A percentile compares a stretch with the other conserved stretches of the same genome.
phyloP scores from a whole-genome alignment of 2,797 vertebrate genomes.

The Scolopax bukidnonensis region DNA sequence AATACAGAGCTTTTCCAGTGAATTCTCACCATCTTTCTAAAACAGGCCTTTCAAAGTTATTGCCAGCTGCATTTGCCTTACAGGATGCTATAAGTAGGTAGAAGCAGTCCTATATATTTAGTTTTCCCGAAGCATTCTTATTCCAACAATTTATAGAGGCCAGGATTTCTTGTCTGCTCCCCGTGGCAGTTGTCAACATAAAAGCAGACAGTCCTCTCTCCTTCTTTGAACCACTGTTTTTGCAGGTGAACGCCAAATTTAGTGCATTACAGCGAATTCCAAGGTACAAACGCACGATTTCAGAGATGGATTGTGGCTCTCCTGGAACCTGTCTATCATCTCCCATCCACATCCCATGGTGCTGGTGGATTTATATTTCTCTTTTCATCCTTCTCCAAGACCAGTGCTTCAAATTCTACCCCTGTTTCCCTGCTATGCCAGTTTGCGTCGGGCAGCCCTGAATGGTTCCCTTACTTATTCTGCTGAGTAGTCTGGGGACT shows the following conservation, averaged over 20 bases:
- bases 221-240: neutral
- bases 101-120: neutral
- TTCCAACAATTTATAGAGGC: neutral
- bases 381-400: neutral
- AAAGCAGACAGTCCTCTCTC: neutral
- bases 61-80: neutral
- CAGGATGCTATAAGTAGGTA: neutral
- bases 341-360: neutral
- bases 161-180: neutral
- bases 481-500: neutral
- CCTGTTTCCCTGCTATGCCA: neutral
- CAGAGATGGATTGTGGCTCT: neutral
- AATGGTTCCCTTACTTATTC: neutral
- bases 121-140: neutral
- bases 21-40: neutral
- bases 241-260: neutral
- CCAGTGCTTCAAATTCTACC: neutral
- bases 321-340: neutral
- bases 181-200: neutral
- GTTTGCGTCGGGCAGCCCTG: neutral
- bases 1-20: neutral
- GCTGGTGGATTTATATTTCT: neutral
- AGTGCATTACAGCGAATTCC: neutral
- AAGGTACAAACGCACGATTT: neutral
- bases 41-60: neutral